Conservation (phyloP, 2,888 invertebrate species). For the Macrophya annulata region DNA sequence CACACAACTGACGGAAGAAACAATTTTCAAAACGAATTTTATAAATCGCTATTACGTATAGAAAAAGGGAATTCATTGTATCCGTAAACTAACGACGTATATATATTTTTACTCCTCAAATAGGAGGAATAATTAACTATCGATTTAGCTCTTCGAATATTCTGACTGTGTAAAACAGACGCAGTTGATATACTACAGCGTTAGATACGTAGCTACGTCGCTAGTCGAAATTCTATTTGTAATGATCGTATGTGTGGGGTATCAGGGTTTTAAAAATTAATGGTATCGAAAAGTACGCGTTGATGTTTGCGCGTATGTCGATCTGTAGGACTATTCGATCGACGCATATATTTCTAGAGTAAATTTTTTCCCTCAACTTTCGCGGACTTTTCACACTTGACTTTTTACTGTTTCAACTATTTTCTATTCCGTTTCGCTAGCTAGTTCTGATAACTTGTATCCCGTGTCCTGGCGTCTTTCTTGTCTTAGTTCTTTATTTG, state of each 20-base stretch:
- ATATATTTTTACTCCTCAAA: conserved; percentile 1
- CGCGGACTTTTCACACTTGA: background rate
- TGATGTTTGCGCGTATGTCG: background rate
- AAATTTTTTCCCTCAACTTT: background rate
- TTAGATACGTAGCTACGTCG: background rate
- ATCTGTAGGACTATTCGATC: background rate
- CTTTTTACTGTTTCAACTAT: background rate
- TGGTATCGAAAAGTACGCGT: background rate
- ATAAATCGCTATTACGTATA: background rate
- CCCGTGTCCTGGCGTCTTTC: background rate
- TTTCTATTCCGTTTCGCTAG: background rate
- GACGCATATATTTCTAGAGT: background rate
- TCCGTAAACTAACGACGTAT: background rate
- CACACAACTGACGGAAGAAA: background rate
- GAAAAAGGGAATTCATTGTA: background rate
- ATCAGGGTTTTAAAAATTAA: background rate
- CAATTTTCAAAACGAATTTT: background rate
- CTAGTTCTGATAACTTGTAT: conserved; percentile 9
- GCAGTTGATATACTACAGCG: background rate
- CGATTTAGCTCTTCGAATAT: conserved; percentile 23
- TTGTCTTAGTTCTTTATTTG: background rate
- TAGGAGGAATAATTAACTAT: conserved; percentile 18
- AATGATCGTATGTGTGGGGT: background rate
- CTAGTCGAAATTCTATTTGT: conserved; percentile 2
- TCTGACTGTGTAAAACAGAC: background rate